Evolutionary conservation across 2,113 vertebrate genomes (phyloP).

Genomic region (Perca fluviatilis): DNA sequence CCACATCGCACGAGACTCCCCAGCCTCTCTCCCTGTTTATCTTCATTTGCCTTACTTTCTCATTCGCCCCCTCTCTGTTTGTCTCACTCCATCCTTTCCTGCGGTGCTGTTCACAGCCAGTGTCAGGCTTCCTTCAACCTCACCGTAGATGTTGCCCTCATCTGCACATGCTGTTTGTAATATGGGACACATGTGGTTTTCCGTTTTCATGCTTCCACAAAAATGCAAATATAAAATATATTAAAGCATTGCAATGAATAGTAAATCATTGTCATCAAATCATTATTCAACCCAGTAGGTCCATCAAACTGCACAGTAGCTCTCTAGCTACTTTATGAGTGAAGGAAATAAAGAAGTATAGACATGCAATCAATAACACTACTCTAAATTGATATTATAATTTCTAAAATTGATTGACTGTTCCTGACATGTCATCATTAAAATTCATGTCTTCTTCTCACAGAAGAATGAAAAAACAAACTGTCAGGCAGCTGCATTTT

Average conservation of each 20-base stretch:
- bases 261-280: slow-evolving; percentile 41
- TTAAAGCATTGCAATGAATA: slow-evolving; percentile 29
- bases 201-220: slow-evolving; percentile 48
- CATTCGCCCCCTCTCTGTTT: slow-evolving; percentile 13
- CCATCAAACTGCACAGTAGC: slow-evolving; percentile 37
- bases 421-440: background rate
- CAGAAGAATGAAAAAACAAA: slow-evolving; percentile 61
- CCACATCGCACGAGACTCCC: slow-evolving; percentile 58
- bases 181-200: slow-evolving; percentile 61
- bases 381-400: background rate
- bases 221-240: slow-evolving; percentile 54
- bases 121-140: slow-evolving; percentile 24
- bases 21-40: slow-evolving; percentile 48
- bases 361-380: background rate
- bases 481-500: slow-evolving; percentile 48
- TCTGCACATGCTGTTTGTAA: slow-evolving; percentile 56
- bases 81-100: slow-evolving; percentile 23
- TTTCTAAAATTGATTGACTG: slow-evolving; percentile 7
- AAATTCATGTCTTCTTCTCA: background rate
- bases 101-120: slow-evolving; percentile 24
- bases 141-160: slow-evolving; percentile 15
- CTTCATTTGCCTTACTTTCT: slow-evolving; percentile 31
- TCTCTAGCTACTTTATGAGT: background rate
- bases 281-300: slow-evolving; percentile 33
- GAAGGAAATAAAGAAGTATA: background rate